Conservation (phyloP, 2,888 invertebrate species). For the Pedicia rivosa region DNA sequence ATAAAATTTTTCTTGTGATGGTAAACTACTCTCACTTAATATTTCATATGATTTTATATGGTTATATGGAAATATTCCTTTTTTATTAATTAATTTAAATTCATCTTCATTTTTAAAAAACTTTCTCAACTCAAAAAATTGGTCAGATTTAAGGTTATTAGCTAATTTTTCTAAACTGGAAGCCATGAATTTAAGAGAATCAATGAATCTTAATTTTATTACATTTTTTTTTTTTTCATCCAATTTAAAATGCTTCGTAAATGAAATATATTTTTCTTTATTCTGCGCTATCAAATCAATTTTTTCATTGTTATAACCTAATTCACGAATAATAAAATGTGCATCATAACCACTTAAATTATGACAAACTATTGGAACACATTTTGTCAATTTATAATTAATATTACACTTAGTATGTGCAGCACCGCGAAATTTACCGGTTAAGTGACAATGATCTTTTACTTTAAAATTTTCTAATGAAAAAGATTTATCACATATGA, state of each 20-base stretch:
- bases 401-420: conserved; percentile 13
- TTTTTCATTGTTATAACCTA: too few species aligned
- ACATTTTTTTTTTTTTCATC: conserved; percentile 10
- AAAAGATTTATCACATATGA: conserved; percentile 7
- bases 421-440: conserved; percentile 11
- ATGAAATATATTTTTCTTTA: conserved; percentile 21
- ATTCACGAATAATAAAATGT: conserved; percentile 11
- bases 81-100: conserved; percentile 14
- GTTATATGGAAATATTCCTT: conserved; percentile 21
- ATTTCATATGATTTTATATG: conserved; percentile 14
- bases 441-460: conserved; percentile 11
- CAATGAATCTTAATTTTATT: conserved; percentile 14
- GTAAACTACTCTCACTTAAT: conserved; percentile 12
- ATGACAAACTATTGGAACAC: conserved; percentile 14
- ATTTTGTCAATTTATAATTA: conserved; percentile 9
- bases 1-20: conserved; percentile 13
- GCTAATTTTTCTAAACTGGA: conserved; percentile 17
- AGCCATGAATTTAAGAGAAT: conserved; percentile 19
- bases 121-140: too few species aligned
- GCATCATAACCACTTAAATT: conserved; percentile 15
- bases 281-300: conserved; percentile 17
- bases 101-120: conserved; percentile 9
- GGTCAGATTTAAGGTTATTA: conserved; percentile 2
- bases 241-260: conserved; percentile 10
- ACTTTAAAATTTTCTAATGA: conserved; percentile 1